Evolutionary conservation across 64 coral and sea anemone genomes (phyloP), one percentile per base, ranked within the genome.

Genomic region (Porites australiensis): DNA sequence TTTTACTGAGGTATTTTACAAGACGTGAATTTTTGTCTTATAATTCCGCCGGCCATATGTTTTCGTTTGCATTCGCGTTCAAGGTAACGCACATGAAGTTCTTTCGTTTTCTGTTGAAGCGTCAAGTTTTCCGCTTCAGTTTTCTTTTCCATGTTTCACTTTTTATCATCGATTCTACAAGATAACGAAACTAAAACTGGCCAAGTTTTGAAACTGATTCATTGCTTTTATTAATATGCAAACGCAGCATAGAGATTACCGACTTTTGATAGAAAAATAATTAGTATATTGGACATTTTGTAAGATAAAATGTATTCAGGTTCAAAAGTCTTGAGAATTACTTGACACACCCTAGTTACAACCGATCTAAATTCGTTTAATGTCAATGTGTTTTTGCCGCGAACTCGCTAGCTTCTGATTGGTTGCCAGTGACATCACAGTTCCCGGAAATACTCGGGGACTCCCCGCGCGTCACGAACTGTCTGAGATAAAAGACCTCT

Each of bases 111-210:
- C 47, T 50, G 44, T 84, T 46, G 43, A 68, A n/a, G 43, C 16
- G 47, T 50, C 8, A 50, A 3, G 64, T 84, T 37, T 84, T 69
- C 63, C 44, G 27, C 18, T 84, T 69, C 63, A 51, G 81, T 69
- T 80, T 80, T 55, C 61, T 80, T 53, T 80, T 80, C 12, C 23
- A 80, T 51, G 15, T 84, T 84, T 84, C 81, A 64, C 62, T 84
- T 84, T 84, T 84, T 67, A 6, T 50, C n/a, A 76, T 76, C 73
- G 5, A 51, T 51, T 51, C 73, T 76, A 51, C 45, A 15, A 76
- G 73, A 76, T 50, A 76, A 44, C 46, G 73, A 76, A 76, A 76
- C 16, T 6, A 21, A 53, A 46, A 44, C 48, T 44, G 50, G 16
- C 48, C 47, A 81, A 81, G 58, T 61, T 37, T 45, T 27, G 58